A percentile compares a stretch with the other conserved stretches of the same genome.
phyloP scores from a whole-genome alignment of 2,888 invertebrate genomes.

The Hedychridium roseum region DNA sequence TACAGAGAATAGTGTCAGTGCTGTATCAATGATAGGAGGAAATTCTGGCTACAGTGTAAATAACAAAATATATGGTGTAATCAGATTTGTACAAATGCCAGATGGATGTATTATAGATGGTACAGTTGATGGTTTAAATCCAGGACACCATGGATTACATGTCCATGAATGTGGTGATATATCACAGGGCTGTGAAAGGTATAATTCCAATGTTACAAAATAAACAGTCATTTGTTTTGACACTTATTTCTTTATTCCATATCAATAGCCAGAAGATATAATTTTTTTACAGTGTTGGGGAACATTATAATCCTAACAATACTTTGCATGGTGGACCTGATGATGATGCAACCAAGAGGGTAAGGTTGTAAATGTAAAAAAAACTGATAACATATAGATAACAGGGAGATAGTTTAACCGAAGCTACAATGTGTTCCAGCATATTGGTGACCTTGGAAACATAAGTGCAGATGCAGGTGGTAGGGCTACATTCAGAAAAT shows the following conservation, averaged over 20 bases:
- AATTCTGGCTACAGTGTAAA: conserved; percentile 63
- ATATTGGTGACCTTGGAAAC: conserved; percentile 74
- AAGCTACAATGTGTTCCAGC: conserved; percentile 47
- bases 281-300: conserved; percentile 66
- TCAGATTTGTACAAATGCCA: conserved; percentile 75
- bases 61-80: conserved; percentile 73
- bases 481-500: conserved; percentile 72
- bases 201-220: conserved; percentile 11
- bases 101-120: conserved; percentile 80
- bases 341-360: conserved; percentile 61
- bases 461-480: conserved; percentile 71
- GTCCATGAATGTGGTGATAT: conserved; percentile 81
- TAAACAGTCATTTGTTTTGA: background rate
- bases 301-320: conserved; percentile 69
- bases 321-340: conserved; percentile 66
- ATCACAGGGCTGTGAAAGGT: conserved; percentile 71
- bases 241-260: background rate
- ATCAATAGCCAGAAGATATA: background rate
- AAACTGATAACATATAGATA: conserved; percentile 4
- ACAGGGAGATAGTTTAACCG: conserved; percentile 9
- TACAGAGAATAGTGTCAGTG: conserved; percentile 70
- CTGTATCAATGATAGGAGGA: conserved; percentile 75
- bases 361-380: conserved; percentile 35
- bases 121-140: conserved; percentile 79
- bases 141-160: conserved; percentile 69